Evolutionary conservation across 2,113 vertebrate genomes (phyloP).

Genomic region (Recurvirostra avosetta): DNA sequence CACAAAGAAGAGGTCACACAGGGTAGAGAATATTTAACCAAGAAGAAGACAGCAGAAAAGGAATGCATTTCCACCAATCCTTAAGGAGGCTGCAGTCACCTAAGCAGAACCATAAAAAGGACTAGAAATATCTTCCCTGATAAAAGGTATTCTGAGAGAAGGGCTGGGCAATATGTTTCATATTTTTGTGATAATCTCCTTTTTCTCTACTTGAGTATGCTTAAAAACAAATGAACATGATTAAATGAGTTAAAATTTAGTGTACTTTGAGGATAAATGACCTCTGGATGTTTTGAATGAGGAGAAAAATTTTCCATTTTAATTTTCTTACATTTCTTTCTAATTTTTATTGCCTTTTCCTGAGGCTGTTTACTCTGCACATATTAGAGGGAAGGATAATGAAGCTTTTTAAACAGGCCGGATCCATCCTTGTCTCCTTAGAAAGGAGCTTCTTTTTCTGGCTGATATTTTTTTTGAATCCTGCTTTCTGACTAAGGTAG

Average conservation of each 20-base stretch:
- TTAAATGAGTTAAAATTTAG: not conserved
- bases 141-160: not conserved
- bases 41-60: not conserved
- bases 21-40: not conserved
- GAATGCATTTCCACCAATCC: not conserved
- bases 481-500: not conserved
- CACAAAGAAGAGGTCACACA: not conserved
- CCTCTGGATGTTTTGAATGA: not conserved
- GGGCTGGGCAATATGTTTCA: not conserved
- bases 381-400: not conserved
- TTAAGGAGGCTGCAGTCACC: not conserved
- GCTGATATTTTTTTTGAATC: not conserved
- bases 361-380: not conserved
- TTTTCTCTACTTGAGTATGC: not conserved
- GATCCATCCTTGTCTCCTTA: not conserved
- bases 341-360: not conserved
- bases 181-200: not conserved
- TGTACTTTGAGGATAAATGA: not conserved
- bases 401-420: not conserved
- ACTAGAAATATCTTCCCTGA: not conserved
- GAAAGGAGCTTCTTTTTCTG: not conserved
- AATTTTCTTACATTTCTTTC: not conserved
- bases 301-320: not conserved
- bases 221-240: not conserved
- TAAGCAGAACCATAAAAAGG: not conserved